Evolutionary conservation across 2,797 vertebrate species (phyloP).

Genomic region (Siniperca undulata): DNA sequence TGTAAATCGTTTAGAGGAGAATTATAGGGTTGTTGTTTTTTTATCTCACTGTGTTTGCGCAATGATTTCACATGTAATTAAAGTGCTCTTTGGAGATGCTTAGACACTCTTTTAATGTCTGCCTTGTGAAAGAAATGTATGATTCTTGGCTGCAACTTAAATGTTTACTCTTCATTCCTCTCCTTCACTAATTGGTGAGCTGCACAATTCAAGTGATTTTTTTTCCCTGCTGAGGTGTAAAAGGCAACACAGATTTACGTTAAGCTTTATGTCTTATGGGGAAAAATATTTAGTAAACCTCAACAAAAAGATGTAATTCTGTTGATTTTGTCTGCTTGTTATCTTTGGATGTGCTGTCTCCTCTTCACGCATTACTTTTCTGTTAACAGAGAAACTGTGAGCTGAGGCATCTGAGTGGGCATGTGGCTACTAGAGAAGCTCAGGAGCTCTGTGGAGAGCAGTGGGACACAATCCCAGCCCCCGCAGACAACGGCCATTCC

Average conservation of each 20-base stretch:
- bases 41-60: neutral
- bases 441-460: constrained; percentile 77
- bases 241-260: neutral
- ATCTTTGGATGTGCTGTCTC: neutral
- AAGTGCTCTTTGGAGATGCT: constrained; percentile 7
- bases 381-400: constrained; percentile 50
- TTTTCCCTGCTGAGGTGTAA: neutral
- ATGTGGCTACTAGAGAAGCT: constrained; percentile 85
- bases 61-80: neutral
- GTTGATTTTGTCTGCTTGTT: constrained; percentile 18
- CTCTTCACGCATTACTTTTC: constrained; percentile 38
- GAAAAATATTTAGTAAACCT: neutral
- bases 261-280: neutral
- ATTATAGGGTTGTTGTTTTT: neutral
- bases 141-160: neutral
- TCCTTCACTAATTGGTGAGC: neutral
- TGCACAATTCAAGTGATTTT: neutral
- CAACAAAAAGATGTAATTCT: neutral
- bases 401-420: constrained; percentile 61
- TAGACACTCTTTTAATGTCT: neutral
- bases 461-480: constrained; percentile 67
- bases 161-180: neutral
- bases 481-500: constrained; percentile 79
- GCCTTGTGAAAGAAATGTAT: neutral
- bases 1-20: neutral